These are phyloP conservation scores for Drosophila neocordata DNA, from an alignment of 1,140 invertebrate species.

Conservation along the genomic window DNA sequence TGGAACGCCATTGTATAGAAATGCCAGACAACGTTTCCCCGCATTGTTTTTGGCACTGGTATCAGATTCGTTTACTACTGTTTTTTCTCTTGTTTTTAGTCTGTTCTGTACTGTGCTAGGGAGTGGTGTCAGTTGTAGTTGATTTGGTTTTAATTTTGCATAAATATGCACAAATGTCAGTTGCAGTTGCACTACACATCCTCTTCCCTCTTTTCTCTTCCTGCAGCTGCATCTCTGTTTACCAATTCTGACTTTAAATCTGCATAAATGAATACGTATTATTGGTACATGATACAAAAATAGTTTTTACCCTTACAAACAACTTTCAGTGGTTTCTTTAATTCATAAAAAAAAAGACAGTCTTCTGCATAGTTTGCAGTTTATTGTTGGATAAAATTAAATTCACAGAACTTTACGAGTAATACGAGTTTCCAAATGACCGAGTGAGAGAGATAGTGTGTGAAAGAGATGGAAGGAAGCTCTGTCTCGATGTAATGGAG, in stretches of 20 bases:
- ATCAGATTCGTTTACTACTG: conserved; percentile 56
- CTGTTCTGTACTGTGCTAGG: conserved; percentile 46
- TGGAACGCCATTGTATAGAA: conserved; percentile 58
- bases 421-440: conserved; percentile 26
- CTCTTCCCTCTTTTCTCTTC: conserved; percentile 44
- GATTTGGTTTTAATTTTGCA: conserved; percentile 78
- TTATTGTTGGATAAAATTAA: conserved; percentile 57
- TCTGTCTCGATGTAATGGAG: conserved; percentile 33
- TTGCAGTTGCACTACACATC: conserved; percentile 54
- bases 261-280: conserved; percentile 9
- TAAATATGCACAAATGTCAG: conserved; percentile 70
- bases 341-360: conserved; percentile 58
- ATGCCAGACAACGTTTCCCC: conserved; percentile 56
- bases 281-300: conserved; percentile 6
- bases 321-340: conserved; percentile 41
- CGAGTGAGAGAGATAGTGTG: neutral
- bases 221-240: conserved; percentile 1
- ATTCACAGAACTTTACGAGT: conserved; percentile 66
- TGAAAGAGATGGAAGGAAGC: neutral
- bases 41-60: conserved; percentile 49
- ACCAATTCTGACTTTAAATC: conserved; percentile 34
- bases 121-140: conserved; percentile 63
- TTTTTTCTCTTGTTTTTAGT: conserved; percentile 30
- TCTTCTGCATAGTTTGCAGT: conserved; percentile 65
- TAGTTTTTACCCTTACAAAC: conserved; percentile 31